A percentile compares a stretch with the other conserved stretches of the same genome.
phyloP scores from a whole-genome alignment of 2,888 invertebrate species.

The Hemaris fuciformis region DNA sequence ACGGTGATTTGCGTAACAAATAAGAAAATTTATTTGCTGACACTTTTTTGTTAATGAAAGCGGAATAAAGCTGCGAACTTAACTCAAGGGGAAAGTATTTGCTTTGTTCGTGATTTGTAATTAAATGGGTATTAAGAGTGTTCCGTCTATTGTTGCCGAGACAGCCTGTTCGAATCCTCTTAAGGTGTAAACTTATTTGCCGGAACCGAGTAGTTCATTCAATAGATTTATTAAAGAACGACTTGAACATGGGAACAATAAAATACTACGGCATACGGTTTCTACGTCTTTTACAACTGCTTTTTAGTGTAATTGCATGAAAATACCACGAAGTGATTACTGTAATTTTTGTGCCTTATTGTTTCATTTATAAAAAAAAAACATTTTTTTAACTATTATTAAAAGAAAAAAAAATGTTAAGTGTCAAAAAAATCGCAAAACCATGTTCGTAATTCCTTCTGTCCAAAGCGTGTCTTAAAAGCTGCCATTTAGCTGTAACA shows the following conservation, averaged over 20 bases:
- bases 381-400: no score
- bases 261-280: no score
- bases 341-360: no score
- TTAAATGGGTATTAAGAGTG: neutral
- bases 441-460: neutral
- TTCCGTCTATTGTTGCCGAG: neutral
- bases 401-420: no score
- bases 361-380: no score
- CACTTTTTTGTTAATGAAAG: constrained; percentile 18
- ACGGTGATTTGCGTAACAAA: constrained; percentile 26
- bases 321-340: no score
- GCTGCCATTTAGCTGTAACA: constrained; percentile 8
- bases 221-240: neutral
- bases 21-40: constrained; percentile 35
- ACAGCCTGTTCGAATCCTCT: neutral
- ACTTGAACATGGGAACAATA: neutral
- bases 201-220: neutral
- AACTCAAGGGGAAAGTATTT: neutral
- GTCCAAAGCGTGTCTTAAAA: neutral
- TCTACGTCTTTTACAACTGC: no score
- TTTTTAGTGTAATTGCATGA: no score
- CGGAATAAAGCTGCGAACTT: neutral
- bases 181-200: neutral
- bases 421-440: no score
- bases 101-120: constrained; percentile 14